Conservation (phyloP, 2,113 vertebrate genomes). For the Anarhynchus alexandrinus region DNA sequence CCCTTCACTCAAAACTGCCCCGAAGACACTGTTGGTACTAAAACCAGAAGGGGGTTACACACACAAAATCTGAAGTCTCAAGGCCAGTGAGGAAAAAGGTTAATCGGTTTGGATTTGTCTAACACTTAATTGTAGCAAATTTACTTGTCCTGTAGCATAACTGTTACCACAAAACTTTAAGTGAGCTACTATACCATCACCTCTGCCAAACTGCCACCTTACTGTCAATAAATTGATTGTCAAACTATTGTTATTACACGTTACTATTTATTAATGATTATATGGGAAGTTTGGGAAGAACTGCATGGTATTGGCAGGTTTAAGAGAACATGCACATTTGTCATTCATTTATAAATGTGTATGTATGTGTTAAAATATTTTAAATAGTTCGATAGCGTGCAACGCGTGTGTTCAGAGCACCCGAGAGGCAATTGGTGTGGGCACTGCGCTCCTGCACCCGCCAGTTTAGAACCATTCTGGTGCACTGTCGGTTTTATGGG, state of each 20-base stretch:
- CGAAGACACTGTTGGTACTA: background rate
- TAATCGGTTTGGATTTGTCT: background rate
- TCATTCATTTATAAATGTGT: too few relatives aligned
- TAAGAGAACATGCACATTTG: fast-evolving
- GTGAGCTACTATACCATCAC: background rate
- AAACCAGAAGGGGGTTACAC: background rate
- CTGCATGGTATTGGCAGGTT: background rate
- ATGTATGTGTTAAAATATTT: fast-evolving
- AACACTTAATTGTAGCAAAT: background rate
- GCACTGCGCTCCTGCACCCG: background rate
- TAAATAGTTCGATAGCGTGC: fast-evolving
- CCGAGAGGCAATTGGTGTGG: fast-evolving
- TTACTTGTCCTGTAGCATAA: fast-evolving
- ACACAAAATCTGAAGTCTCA: background rate
- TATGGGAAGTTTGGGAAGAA: background rate
- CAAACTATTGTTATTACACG: background rate
- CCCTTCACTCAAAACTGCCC: background rate
- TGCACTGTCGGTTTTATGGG: fast-evolving
- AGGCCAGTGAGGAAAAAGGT: background rate
- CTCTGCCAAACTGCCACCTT: background rate
- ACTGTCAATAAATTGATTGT: background rate
- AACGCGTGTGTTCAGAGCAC: fast-evolving
- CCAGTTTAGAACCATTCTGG: fast-evolving
- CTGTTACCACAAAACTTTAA: background rate
- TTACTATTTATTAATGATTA: background rate